These are phyloP conservation scores for Tethea ocularis DNA, from an alignment of 2,888 invertebrate genomes.

Conservation along the genomic window DNA sequence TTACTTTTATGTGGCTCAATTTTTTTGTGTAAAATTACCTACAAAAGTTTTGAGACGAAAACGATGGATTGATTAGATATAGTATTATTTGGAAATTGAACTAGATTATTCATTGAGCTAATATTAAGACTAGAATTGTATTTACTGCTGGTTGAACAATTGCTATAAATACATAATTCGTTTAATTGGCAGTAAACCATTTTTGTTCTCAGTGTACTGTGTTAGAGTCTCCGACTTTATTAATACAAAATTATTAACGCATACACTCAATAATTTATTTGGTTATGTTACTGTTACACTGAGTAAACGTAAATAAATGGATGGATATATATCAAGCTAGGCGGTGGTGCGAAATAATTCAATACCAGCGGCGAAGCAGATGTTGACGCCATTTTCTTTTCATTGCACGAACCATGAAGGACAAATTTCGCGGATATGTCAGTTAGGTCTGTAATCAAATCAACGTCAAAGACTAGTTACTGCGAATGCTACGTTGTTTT, in stretches of 20 bases:
- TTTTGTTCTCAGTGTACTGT: too few relatives aligned
- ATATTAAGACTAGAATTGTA: too few relatives aligned
- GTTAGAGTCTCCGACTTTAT: too few relatives aligned
- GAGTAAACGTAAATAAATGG: constrained; percentile 31
- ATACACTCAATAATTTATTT: neutral
- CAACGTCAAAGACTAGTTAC: neutral
- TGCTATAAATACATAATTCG: too few relatives aligned
- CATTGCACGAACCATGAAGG: constrained; percentile 18
- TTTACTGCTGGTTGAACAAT: too few relatives aligned
- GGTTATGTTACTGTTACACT: constrained; percentile 7
- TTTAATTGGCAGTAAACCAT: too few relatives aligned
- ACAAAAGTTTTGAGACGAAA: too few relatives aligned
- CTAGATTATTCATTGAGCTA: too few relatives aligned
- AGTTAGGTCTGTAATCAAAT: constrained; percentile 9
- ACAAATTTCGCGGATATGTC: constrained; percentile 10
- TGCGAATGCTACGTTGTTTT: neutral
- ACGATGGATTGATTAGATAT: too few relatives aligned
- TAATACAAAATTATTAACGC: neutral
- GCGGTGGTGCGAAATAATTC: constrained; percentile 41
- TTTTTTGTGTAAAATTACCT: too few relatives aligned
- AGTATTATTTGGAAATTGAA: too few relatives aligned
- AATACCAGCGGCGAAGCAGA: constrained; percentile 33
- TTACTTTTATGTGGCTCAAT: too few relatives aligned
- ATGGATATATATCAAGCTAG: constrained; percentile 38
- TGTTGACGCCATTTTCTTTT: constrained; percentile 21